Evolutionary conservation across 2,113 vertebrate genomes (phyloP).

Genomic region (Myrmophylax atrothorax): DNA sequence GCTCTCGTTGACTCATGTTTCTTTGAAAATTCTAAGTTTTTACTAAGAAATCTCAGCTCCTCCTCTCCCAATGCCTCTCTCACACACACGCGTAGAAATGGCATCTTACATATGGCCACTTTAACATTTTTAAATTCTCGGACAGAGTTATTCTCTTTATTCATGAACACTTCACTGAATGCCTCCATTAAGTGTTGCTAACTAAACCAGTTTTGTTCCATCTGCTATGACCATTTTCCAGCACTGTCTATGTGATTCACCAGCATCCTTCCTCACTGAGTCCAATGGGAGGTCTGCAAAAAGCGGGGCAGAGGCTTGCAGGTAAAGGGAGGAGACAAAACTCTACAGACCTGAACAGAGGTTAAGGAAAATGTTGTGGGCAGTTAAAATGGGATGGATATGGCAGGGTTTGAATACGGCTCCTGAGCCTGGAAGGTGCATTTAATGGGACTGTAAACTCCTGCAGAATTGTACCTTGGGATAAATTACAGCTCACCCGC

Average conservation of each 20-base stretch:
- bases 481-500: slow-evolving; percentile 34
- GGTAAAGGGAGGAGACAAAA: neutral
- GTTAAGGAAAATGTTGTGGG: neutral
- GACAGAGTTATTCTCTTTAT: slow-evolving; percentile 19
- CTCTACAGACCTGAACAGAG: neutral
- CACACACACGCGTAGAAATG: neutral
- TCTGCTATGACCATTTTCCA: slow-evolving; percentile 51
- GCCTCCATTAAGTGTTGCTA: slow-evolving; percentile 28
- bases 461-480: neutral
- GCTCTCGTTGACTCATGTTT: neutral
- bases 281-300: neutral
- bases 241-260: slow-evolving; percentile 33
- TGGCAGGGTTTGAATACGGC: neutral
- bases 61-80: neutral
- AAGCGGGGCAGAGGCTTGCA: neutral
- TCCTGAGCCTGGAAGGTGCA: neutral
- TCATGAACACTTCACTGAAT: neutral
- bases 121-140: slow-evolving; percentile 4
- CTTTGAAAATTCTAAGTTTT: neutral
- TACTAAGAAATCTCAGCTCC: neutral
- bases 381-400: neutral
- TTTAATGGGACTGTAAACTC: slow-evolving; percentile 21
- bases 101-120: neutral
- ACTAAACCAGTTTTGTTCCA: neutral
- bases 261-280: neutral